Conservation (phyloP, 1,140 invertebrate species). For the Ceratina japonica region DNA sequence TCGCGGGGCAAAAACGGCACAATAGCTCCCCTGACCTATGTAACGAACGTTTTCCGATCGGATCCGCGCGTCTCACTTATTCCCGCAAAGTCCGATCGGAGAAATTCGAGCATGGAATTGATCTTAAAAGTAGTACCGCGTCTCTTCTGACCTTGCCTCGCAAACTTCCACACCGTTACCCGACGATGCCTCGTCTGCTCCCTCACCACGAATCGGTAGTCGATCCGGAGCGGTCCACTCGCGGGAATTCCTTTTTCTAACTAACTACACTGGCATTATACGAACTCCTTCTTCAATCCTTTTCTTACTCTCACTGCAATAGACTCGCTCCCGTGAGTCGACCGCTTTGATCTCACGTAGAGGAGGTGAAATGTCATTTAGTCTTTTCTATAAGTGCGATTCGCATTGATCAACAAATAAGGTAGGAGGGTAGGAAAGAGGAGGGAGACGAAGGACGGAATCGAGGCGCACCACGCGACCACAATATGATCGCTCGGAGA, state of each 20-base stretch:
- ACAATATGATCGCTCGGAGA: conserved; percentile 25
- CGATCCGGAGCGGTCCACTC: conserved; percentile 22
- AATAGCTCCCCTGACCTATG: not conserved
- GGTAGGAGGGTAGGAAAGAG: not conserved
- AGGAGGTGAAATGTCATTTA: no score
- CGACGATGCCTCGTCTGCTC: not conserved
- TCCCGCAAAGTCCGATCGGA: not conserved
- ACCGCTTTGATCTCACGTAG: not conserved
- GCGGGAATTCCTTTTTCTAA: not conserved
- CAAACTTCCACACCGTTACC: not conserved
- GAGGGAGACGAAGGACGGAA: not conserved
- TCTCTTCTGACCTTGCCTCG: conserved; percentile 20
- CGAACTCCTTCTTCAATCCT: not conserved
- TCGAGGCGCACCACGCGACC: conserved; percentile 38
- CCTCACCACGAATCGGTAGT: not conserved
- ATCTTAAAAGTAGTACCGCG: not conserved
- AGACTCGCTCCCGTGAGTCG: not conserved
- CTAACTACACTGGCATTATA: not conserved
- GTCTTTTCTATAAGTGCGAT: no score
- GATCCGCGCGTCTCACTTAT: no score
- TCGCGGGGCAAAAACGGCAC: no score
- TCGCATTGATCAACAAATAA: no score
- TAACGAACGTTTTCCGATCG: not conserved
- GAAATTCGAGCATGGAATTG: not conserved
- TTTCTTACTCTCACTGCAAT: no score